Conservation (phyloP, 2,888 invertebrate genomes). For the Dermolepida albohirtum region DNA sequence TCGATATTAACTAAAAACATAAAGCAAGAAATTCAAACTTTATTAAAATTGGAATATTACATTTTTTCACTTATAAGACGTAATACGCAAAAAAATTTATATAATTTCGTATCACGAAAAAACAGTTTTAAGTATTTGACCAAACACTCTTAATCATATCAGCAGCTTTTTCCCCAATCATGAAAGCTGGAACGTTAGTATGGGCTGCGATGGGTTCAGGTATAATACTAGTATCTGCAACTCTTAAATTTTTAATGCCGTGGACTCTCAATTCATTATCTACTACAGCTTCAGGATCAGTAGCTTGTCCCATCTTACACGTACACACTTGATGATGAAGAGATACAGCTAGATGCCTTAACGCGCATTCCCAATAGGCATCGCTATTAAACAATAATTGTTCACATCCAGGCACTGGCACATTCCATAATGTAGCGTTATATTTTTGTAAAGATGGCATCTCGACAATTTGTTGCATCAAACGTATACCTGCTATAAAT, state of each 20-base stretch:
- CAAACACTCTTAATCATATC: conserved; percentile 64
- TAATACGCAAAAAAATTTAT: too few relatives aligned
- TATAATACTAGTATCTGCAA: conserved; percentile 70
- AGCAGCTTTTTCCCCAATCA: conserved; percentile 71
- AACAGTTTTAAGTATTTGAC: too few relatives aligned
- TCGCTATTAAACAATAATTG: conserved; percentile 62
- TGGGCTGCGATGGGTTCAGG: conserved; percentile 68
- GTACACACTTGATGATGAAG: conserved; percentile 69
- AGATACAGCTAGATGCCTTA: conserved; percentile 65
- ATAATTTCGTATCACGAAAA: too few relatives aligned
- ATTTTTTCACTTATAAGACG: too few relatives aligned
- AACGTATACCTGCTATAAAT: conserved; percentile 59
- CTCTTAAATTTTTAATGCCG: conserved; percentile 67
- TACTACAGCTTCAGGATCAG: conserved; percentile 69
- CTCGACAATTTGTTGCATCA: conserved; percentile 64
- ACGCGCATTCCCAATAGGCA: conserved; percentile 68
- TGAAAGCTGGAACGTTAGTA: conserved; percentile 67
- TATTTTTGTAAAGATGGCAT: conserved; percentile 66
- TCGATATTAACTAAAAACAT: too few relatives aligned
- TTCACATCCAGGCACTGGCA: conserved; percentile 68
- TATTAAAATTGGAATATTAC: too few relatives aligned
- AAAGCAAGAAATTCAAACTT: too few relatives aligned
- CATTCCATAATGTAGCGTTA: conserved; percentile 62
- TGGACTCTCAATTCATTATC: conserved; percentile 68
- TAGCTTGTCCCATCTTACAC: conserved; percentile 69